Conservation (phyloP, 2,797 vertebrate genomes). For the Gila robusta region DNA sequence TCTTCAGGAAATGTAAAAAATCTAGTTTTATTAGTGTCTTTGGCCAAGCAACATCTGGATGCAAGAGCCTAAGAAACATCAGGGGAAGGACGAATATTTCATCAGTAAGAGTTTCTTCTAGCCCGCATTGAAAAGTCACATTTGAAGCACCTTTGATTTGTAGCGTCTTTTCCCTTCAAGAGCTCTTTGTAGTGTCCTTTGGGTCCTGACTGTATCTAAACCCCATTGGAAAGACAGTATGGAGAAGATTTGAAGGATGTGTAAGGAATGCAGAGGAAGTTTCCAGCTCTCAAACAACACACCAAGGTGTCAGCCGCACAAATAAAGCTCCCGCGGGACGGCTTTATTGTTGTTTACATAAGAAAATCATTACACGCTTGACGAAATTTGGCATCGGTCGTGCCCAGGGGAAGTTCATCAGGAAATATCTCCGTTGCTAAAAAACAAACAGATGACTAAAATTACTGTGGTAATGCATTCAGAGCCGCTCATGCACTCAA, state of each 20-base stretch:
- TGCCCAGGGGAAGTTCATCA: slow-evolving; percentile 65
- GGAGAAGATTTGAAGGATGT: slow-evolving; percentile 33
- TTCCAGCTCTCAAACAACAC: slow-evolving; percentile 19
- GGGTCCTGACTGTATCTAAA: slow-evolving; percentile 25
- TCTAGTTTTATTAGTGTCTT: background rate
- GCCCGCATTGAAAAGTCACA: background rate
- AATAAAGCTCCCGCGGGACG: slow-evolving; percentile 72
- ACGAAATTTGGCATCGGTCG: slow-evolving; percentile 70
- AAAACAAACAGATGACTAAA: slow-evolving; percentile 70
- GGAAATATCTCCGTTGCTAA: slow-evolving; percentile 73
- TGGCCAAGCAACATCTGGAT: background rate
- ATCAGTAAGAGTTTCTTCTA: slow-evolving; percentile 1
- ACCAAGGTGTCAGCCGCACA: slow-evolving; percentile 75
- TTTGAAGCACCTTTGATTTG: slow-evolving; percentile 38
- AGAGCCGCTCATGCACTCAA: slow-evolving; percentile 62
- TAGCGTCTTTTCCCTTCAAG: slow-evolving; percentile 8
- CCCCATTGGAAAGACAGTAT: background rate
- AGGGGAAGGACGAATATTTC: background rate
- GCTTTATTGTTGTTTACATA: slow-evolving; percentile 80
- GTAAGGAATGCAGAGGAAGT: slow-evolving; percentile 26
- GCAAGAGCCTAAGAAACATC: background rate
- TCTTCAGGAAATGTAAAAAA: background rate
- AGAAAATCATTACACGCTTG: slow-evolving; percentile 73
- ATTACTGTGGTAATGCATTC: slow-evolving; percentile 73
- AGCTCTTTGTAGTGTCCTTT: slow-evolving; percentile 28